Conservation (phyloP, 2,113 vertebrate genomes). For the Hyla sarda region DNA sequence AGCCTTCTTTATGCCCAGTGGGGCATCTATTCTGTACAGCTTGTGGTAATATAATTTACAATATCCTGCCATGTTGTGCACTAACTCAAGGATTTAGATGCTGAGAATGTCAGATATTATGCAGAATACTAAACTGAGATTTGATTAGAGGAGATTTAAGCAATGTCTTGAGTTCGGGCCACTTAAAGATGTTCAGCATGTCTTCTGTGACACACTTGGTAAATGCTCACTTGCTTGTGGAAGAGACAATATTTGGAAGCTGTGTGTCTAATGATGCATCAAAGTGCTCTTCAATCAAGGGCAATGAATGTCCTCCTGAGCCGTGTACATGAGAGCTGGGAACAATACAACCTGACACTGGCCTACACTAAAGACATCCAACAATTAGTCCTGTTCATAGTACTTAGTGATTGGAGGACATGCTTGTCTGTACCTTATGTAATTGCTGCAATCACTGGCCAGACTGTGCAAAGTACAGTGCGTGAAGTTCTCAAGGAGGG, state of each 20-base stretch:
- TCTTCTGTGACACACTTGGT: constrained; percentile 73
- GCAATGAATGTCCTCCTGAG: constrained; percentile 53
- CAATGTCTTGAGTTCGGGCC: constrained; percentile 62
- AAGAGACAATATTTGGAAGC: constrained; percentile 64
- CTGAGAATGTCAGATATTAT: constrained; percentile 38
- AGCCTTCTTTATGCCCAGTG: neutral
- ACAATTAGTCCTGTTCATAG: neutral
- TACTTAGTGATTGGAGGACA: neutral
- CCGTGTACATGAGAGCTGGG: neutral
- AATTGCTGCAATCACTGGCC: neutral
- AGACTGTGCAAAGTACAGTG: neutral
- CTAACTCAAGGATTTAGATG: constrained; percentile 2
- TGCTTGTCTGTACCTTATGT: neutral
- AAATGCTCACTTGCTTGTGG: constrained; percentile 54
- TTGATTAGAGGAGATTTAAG: constrained; percentile 53
- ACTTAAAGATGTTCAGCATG: constrained; percentile 61
- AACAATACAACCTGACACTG: constrained; percentile 6
- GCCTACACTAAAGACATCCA: neutral
- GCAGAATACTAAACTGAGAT: constrained; percentile 43
- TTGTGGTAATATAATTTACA: constrained; percentile 55
- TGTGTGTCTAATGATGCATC: constrained; percentile 69
- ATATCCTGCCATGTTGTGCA: constrained; percentile 36
- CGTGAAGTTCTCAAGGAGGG: too few relatives aligned
- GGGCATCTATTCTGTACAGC: constrained; percentile 4
- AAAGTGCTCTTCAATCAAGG: constrained; percentile 72